Conservation (phyloP, 2,888 invertebrate species). For the Thelaira solivaga region DNA sequence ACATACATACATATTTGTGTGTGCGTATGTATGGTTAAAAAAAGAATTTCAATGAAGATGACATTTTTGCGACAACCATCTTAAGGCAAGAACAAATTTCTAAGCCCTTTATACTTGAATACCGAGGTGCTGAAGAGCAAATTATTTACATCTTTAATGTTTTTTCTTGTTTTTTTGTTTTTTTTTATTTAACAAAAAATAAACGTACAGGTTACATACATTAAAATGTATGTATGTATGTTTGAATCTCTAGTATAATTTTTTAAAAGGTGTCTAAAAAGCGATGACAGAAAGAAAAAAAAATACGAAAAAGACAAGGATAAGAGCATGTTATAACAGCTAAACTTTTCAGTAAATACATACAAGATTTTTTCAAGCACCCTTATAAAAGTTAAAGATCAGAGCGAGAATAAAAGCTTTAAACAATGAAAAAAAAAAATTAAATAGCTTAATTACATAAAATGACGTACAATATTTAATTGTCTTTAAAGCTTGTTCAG, state of each 20-base stretch:
- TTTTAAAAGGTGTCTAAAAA: too few species aligned
- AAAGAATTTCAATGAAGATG: background rate
- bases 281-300: background rate
- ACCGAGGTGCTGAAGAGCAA: background rate
- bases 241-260: background rate
- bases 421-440: background rate
- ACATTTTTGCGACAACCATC: constrained; percentile 24
- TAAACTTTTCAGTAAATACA: constrained; percentile 53
- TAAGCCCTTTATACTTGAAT: constrained; percentile 14
- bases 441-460: background rate
- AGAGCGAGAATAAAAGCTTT: background rate
- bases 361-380: constrained; percentile 34
- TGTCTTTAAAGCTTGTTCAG: background rate
- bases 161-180: background rate
- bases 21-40: too few species aligned
- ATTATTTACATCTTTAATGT: constrained; percentile 5
- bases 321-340: constrained; percentile 39
- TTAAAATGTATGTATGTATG: background rate
- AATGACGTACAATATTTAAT: background rate
- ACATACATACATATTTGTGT: too few species aligned
- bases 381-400: constrained; percentile 26
- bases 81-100: constrained; percentile 32
- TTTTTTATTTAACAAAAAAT: background rate
- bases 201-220: too few species aligned
- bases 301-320: constrained; percentile 31